phyloP scores from a whole-genome alignment of 2,797 vertebrate genomes.

The Sebastes glaucus region DNA sequence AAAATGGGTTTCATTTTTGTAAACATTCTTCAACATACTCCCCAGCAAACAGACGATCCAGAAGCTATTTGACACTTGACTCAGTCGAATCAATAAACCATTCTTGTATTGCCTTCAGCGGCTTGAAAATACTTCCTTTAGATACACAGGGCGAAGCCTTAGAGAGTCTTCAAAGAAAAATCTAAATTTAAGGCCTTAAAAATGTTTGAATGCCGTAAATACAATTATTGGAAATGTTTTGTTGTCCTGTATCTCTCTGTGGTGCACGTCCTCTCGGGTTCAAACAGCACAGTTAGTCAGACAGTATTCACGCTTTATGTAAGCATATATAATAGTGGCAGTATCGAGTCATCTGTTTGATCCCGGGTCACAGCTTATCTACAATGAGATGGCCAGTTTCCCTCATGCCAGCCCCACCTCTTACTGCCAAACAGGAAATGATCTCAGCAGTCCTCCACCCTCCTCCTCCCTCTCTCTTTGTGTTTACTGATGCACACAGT shows the following conservation, averaged over 20 bases:
- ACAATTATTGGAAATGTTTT: neutral
- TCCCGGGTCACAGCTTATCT: conserved; percentile 33
- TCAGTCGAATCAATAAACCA: neutral
- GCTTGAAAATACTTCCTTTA: neutral
- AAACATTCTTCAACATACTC: neutral
- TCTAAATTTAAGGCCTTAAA: neutral
- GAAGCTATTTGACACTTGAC: neutral
- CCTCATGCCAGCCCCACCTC: conserved; percentile 27
- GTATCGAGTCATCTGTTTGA: conserved; percentile 5
- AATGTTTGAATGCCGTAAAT: neutral
- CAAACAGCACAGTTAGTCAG: neutral
- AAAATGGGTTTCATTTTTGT: neutral
- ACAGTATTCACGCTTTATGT: neutral
- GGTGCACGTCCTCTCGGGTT: neutral
- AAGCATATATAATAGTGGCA: neutral
- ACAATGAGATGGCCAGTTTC: conserved; percentile 36
- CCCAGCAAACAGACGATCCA: neutral
- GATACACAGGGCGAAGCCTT: neutral
- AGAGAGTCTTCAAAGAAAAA: neutral
- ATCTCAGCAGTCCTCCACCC: conserved; percentile 48
- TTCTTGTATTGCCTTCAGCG: neutral
- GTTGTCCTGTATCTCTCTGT: neutral
- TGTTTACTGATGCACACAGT: conserved; percentile 49
- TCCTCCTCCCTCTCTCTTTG: neutral
- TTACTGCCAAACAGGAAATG: conserved; percentile 67